Conservation (phyloP, 2,888 invertebrate species). For the Bhutanitis thaidina region DNA sequence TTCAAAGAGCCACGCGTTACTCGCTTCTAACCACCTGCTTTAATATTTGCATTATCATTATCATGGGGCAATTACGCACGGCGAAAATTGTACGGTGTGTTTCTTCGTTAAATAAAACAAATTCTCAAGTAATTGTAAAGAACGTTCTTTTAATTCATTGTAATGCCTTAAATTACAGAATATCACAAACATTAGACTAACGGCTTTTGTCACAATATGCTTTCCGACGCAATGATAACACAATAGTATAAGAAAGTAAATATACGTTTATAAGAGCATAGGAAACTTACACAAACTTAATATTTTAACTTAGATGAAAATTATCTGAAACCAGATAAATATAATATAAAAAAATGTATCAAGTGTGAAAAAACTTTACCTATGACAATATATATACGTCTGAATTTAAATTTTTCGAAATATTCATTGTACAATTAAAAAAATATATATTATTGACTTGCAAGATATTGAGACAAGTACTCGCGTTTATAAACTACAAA, state of each 20-base stretch:
- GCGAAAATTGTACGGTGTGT: background rate
- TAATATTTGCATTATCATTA: slow-evolving; percentile 35
- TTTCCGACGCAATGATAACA: background rate
- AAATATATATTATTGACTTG: too few relatives aligned
- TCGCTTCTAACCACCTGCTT: slow-evolving; percentile 33
- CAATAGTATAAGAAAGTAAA: background rate
- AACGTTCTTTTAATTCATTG: slow-evolving; percentile 47
- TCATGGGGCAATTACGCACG: slow-evolving; percentile 6
- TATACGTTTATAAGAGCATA: too few relatives aligned
- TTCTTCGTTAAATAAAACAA: slow-evolving; percentile 26
- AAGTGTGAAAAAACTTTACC: background rate
- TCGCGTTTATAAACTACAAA: too few relatives aligned
- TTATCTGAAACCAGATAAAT: too few relatives aligned
- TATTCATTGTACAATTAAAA: too few relatives aligned
- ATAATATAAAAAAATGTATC: background rate
- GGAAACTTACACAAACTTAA: too few relatives aligned
- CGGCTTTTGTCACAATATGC: slow-evolving; percentile 8
- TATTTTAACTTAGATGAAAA: too few relatives aligned
- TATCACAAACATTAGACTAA: slow-evolving; percentile 58
- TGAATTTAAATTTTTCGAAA: too few relatives aligned
- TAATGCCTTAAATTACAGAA: slow-evolving; percentile 42
- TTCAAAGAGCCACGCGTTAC: slow-evolving; percentile 37
- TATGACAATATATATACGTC: background rate
- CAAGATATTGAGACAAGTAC: too few relatives aligned
- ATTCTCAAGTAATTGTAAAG: slow-evolving; percentile 31